phyloP scores from a whole-genome alignment of 2,888 invertebrate genomes.

The Drosophila eohydei region DNA sequence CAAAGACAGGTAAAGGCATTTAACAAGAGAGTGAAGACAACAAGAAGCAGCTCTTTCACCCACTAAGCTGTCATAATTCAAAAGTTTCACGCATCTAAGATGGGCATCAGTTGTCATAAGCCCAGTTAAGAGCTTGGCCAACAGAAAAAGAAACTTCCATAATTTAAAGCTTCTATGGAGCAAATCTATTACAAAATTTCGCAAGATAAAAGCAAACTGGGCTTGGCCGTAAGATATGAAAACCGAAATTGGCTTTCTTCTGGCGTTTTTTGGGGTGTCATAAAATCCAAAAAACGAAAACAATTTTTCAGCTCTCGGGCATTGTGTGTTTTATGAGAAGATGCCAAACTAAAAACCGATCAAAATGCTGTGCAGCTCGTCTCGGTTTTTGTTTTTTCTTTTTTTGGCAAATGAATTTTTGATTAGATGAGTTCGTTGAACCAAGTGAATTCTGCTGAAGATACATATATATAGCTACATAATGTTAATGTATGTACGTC shows the following conservation, averaged over 20 bases:
- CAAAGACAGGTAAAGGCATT: background rate
- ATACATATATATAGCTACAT: constrained; percentile 21
- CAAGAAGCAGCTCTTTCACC: background rate
- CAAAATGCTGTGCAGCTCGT: constrained; percentile 19
- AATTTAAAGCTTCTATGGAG: background rate
- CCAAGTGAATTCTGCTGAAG: constrained; percentile 35
- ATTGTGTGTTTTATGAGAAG: background rate
- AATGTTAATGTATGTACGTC: constrained; percentile 31
- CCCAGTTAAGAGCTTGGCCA: background rate
- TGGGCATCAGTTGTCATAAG: background rate
- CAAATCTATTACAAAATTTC: constrained; percentile 7
- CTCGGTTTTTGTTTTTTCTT: background rate
- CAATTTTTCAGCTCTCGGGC: constrained; percentile 7
- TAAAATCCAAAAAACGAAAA: constrained; percentile 6
- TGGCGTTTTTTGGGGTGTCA: background rate
- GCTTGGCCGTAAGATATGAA: constrained; percentile 9
- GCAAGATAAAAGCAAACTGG: constrained; percentile 5
- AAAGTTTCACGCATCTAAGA: background rate
- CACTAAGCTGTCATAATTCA: background rate
- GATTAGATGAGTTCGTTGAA: constrained; percentile 48
- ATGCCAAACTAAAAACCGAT: constrained; percentile 31
- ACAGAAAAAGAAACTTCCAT: constrained; percentile 1
- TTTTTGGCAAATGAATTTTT: constrained; percentile 39
- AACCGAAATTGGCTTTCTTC: constrained; percentile 22
- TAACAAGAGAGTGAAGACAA: background rate